Evolutionary conservation across 2,888 invertebrate genomes (phyloP).

Genomic region (Andrena minutula): DNA sequence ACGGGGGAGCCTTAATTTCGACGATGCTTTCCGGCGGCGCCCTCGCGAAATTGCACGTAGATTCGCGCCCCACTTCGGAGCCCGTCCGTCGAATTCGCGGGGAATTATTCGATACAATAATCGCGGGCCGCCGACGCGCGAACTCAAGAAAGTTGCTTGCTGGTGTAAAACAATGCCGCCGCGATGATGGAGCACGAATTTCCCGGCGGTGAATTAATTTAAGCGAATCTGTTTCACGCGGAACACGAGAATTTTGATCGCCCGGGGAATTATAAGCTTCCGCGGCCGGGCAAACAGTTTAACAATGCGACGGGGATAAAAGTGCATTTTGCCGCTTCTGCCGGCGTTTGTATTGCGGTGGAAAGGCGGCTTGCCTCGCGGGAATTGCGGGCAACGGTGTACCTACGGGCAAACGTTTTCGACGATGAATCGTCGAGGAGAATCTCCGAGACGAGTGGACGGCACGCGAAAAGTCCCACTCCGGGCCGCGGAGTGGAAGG

Average conservation of each 20-base stretch:
- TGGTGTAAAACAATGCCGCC: neutral
- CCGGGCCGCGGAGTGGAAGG: neutral
- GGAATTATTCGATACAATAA: neutral
- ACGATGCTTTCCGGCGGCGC: neutral
- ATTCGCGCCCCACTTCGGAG: neutral
- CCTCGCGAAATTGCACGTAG: constrained; percentile 1
- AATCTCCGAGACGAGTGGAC: constrained; percentile 36
- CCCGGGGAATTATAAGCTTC: constrained; percentile 15
- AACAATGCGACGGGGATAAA: constrained; percentile 22
- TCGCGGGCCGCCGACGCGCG: neutral
- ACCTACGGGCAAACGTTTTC: constrained; percentile 24
- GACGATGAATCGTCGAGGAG: constrained; percentile 29
- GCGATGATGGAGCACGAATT: neutral
- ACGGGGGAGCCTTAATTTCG: neutral
- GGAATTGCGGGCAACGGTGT: constrained; percentile 26
- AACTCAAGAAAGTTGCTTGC: neutral
- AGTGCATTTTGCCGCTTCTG: neutral
- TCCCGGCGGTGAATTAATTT: constrained; percentile 21
- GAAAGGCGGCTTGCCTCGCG: neutral
- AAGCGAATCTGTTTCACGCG: constrained; percentile 12
- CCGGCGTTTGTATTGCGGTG: neutral
- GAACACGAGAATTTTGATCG: constrained; percentile 14
- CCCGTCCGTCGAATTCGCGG: neutral
- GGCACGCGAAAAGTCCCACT: constrained; percentile 31
- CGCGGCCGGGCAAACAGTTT: constrained; percentile 6